phyloP scores from a whole-genome alignment of 1,140 invertebrate genomes.

The Aleiodes sp. region DNA sequence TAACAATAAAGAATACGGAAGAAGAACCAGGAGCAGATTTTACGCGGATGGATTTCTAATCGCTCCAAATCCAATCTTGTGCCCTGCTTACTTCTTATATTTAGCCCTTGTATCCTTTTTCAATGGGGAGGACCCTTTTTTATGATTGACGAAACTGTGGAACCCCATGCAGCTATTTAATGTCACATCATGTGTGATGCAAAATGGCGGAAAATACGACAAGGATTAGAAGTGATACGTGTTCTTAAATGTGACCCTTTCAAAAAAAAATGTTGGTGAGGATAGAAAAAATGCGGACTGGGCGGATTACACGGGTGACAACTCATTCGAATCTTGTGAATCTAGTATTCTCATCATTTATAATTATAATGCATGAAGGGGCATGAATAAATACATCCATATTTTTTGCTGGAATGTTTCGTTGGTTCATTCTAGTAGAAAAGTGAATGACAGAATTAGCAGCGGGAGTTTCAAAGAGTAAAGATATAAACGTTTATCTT shows the following conservation, averaged over 20 bases:
- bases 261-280: neutral
- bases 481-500: too few relatives aligned
- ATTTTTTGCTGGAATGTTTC: neutral
- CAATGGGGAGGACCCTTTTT: conserved; percentile 35
- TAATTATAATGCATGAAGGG: neutral
- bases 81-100: conserved; percentile 52
- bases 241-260: conserved; percentile 24
- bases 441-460: neutral
- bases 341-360: neutral
- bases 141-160: neutral
- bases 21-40: conserved; percentile 48
- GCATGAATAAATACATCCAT: neutral
- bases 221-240: conserved; percentile 35
- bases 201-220: conserved; percentile 58
- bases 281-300: neutral
- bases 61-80: conserved; percentile 60
- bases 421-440: neutral
- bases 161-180: conserved; percentile 41
- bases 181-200: conserved; percentile 50
- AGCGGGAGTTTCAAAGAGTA: too few relatives aligned
- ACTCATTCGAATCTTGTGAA: neutral
- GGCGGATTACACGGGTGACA: conserved; percentile 40
- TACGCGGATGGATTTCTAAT: conserved; percentile 64
- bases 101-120: conserved; percentile 34
- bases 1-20: conserved; percentile 12